Conservation (phyloP, 2,797 vertebrate genomes). For the Taeniopygia guttata region DNA sequence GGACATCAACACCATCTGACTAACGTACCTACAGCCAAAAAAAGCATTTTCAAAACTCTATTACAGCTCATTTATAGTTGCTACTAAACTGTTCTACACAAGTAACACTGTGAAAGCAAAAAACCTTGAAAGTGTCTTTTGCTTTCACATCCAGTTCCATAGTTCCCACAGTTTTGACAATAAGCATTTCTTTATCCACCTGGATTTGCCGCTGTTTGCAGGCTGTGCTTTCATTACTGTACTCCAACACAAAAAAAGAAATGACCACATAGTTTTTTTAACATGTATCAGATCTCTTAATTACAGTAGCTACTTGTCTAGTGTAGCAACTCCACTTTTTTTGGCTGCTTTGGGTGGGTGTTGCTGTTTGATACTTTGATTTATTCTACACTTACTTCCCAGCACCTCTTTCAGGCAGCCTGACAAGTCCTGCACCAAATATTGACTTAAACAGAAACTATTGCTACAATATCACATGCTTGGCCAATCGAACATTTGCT, state of each 20-base stretch:
- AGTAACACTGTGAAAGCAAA: neutral
- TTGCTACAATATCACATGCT: neutral
- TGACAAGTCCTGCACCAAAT: neutral
- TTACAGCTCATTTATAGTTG: neutral
- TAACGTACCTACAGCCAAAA: rapidly evolving
- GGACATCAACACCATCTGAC: neutral
- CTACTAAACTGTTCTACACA: neutral
- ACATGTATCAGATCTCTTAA: rapidly evolving
- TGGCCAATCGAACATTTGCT: neutral
- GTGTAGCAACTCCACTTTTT: neutral
- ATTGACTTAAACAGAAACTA: neutral
- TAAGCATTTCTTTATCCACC: neutral
- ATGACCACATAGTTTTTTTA: rapidly evolving
- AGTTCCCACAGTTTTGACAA: neutral
- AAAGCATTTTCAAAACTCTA: neutral
- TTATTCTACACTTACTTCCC: neutral
- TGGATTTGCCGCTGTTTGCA: neutral
- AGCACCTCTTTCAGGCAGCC: neutral
- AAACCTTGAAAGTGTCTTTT: neutral
- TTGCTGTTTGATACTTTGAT: neutral
- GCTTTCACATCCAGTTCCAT: neutral
- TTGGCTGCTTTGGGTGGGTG: neutral
- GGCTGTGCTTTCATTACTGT: neutral
- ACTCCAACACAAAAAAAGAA: neutral
- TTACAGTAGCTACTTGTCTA: neutral